Conservation (phyloP, 2,888 invertebrate species). For the Caenorhabditis virilis region DNA sequence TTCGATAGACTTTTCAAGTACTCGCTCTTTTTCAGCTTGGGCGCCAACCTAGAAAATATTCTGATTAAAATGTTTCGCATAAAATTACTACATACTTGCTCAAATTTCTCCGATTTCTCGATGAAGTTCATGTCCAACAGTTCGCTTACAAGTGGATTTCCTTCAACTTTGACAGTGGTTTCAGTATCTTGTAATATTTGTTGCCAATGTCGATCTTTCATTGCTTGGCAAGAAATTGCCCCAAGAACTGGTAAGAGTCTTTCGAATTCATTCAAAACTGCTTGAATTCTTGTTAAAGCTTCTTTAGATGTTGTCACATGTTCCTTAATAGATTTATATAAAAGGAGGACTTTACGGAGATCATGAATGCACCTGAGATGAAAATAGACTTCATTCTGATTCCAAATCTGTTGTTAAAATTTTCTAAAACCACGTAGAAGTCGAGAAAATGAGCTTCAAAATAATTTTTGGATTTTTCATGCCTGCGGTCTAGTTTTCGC, state of each 20-base stretch:
- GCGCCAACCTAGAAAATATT: too few species aligned
- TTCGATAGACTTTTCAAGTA: conserved; percentile 30
- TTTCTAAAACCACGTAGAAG: too few species aligned
- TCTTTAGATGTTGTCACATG: conserved; percentile 23
- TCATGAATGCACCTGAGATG: too few species aligned
- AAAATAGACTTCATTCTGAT: too few species aligned
- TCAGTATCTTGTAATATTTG: conserved; percentile 37
- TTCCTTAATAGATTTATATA: too few species aligned
- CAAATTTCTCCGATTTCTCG: conserved; percentile 43
- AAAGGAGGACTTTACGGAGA: too few species aligned
- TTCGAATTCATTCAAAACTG: conserved; percentile 89
- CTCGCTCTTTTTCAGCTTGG: conserved; percentile 39
- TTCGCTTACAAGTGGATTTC: conserved; percentile 48
- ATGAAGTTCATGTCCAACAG: conserved; percentile 49
- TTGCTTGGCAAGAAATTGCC: conserved; percentile 86
- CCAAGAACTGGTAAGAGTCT: conserved; percentile 84
- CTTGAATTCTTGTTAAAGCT: conserved; percentile 75
- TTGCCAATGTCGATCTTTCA: conserved; percentile 87
- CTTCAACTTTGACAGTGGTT: conserved; percentile 32
- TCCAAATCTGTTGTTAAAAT: too few species aligned
- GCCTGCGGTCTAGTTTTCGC: too few species aligned
- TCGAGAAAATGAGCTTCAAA: too few species aligned
- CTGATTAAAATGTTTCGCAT: too few species aligned
- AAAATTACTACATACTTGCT: too few species aligned
- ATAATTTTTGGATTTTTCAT: too few species aligned